These are phyloP conservation scores for Hypocryptadius cinnamomeus DNA, from an alignment of 2,113 vertebrate genomes.

Conservation along the genomic window DNA sequence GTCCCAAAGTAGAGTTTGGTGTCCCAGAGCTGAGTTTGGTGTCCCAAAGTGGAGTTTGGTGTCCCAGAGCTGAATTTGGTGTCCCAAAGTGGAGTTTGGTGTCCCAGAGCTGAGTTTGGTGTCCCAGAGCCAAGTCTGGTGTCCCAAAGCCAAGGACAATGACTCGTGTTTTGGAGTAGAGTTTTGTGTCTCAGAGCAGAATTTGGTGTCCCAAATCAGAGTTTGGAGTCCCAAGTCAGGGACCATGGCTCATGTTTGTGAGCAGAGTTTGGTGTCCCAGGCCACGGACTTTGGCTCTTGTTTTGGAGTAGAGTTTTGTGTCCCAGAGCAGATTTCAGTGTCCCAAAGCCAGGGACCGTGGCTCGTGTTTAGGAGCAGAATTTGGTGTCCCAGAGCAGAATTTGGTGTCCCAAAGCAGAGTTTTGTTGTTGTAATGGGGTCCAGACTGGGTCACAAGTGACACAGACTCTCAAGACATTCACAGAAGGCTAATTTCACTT, in stretches of 20 bases:
- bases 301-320: not conserved
- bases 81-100: not conserved
- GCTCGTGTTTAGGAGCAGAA: too few species aligned
- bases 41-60: too few species aligned
- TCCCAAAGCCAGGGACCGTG: not conserved
- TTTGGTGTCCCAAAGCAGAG: not conserved
- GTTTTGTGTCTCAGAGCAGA: not conserved
- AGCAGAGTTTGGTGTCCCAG: too few species aligned
- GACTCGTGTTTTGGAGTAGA: not conserved
- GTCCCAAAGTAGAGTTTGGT: too few species aligned
- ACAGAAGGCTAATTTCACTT: too few species aligned
- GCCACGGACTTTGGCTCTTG: not conserved
- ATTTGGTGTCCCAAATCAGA: not conserved
- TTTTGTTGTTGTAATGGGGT: too few species aligned
- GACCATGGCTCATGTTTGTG: too few species aligned
- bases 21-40: not conserved
- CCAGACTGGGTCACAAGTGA: too few species aligned
- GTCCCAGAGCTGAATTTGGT: not conserved
- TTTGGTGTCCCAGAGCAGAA: not conserved
- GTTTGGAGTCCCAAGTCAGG: too few species aligned
- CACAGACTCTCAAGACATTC: too few species aligned
- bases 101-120: not conserved
- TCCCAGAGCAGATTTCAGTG: not conserved
- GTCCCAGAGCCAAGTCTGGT: not conserved
- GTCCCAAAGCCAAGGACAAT: not conserved